Conservation (phyloP, 2,888 invertebrate genomes). For the Sminthurides aquaticus region DNA sequence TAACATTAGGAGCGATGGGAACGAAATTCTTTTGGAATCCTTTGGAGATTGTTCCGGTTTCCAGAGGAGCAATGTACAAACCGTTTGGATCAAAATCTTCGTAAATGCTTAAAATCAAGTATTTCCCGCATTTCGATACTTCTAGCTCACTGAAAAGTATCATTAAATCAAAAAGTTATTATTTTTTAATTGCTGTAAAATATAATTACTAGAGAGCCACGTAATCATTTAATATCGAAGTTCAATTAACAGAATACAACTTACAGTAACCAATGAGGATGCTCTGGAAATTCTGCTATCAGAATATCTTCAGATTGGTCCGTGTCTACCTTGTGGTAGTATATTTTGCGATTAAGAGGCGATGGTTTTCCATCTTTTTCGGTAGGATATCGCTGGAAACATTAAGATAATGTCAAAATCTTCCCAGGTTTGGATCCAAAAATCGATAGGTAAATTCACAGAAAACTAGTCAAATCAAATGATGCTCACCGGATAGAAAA, state of each 20-base stretch:
- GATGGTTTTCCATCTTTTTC: constrained; percentile 5
- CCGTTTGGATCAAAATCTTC: constrained; percentile 1
- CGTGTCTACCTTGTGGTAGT: constrained; percentile 53
- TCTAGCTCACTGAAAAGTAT: neutral
- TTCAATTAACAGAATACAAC: constrained; percentile 28
- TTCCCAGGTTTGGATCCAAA: too few species aligned
- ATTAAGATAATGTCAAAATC: neutral
- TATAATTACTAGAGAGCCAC: too few species aligned
- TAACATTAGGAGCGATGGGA: constrained; percentile 3
- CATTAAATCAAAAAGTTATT: neutral
- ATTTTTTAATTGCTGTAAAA: too few species aligned
- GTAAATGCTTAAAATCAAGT: neutral
- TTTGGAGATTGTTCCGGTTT: neutral
- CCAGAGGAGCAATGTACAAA: neutral
- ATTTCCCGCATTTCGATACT: neutral
- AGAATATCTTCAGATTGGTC: constrained; percentile 50
- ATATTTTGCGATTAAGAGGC: constrained; percentile 49
- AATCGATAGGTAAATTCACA: neutral
- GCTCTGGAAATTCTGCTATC: constrained; percentile 50
- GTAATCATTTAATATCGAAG: too few species aligned
- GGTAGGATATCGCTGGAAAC: constrained; percentile 5
- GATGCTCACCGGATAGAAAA: constrained; percentile 50
- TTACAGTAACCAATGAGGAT: constrained; percentile 48
- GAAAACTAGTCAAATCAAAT: too few species aligned
- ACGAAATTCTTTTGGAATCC: constrained; percentile 6